Evolutionary conservation across 2,888 invertebrate genomes (phyloP).

Genomic region (Nymphalis urticae): DNA sequence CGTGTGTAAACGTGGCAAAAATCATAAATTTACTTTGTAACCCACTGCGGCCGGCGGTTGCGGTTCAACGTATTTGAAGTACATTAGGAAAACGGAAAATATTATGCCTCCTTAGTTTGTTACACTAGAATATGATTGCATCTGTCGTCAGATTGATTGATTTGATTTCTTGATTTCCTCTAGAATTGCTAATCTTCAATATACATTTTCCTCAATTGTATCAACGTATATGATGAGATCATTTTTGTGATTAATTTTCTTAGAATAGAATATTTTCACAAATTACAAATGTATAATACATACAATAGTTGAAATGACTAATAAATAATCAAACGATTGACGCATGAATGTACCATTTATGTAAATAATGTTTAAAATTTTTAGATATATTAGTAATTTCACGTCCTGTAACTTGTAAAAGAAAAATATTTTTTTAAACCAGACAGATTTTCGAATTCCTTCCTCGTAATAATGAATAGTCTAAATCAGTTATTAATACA

Average conservation of each 20-base stretch:
- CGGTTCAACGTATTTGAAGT: slow-evolving; percentile 18
- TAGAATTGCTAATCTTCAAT: background rate
- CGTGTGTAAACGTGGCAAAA: slow-evolving; percentile 30
- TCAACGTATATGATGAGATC: background rate
- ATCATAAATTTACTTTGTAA: slow-evolving; percentile 33
- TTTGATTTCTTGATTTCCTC: slow-evolving; percentile 2
- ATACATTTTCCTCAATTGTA: background rate
- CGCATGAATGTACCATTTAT: no score
- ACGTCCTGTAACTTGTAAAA: no score
- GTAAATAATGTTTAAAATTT: no score
- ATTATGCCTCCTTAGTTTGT: background rate
- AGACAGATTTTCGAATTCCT: background rate
- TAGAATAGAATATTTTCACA: background rate
- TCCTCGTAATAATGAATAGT: background rate
- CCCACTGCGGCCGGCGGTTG: slow-evolving; percentile 23
- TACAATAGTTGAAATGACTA: no score
- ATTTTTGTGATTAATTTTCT: background rate
- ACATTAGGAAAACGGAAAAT: slow-evolving; percentile 3
- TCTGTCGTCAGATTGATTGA: no score
- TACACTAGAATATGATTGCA: background rate
- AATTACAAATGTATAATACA: no score
- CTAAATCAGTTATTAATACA: slow-evolving; percentile 18
- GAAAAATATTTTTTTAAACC: no score
- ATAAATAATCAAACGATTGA: no score
- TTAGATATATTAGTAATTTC: no score